Conservation (phyloP, 1,140 invertebrate genomes). For the Myzus persicae region DNA sequence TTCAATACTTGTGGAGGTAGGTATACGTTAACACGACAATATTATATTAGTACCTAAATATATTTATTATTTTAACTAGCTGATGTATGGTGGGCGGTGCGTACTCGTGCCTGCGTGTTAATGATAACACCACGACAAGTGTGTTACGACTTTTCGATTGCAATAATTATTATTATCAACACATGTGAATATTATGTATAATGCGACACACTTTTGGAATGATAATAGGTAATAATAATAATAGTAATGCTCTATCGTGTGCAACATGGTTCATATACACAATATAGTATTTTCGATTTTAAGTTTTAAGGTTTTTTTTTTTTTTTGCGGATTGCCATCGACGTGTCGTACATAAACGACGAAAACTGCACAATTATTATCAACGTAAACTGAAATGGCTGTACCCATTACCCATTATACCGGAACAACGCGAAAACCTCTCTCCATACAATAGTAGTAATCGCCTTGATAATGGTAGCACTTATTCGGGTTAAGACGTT, state of each 20-base stretch:
- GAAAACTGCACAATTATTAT: not conserved
- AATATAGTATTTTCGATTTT: constrained; percentile 4
- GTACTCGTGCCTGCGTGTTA: not conserved
- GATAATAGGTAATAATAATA: not conserved
- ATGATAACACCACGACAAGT: not conserved
- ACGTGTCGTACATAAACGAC: not conserved
- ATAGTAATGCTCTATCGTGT: not conserved
- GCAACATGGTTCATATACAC: not conserved
- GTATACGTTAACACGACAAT: no score
- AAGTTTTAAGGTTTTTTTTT: not conserved
- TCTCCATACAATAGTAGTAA: not conserved
- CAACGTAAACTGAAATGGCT: not conserved
- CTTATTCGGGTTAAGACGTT: not conserved
- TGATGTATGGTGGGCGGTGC: no score
- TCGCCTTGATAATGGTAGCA: not conserved
- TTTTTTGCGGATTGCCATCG: not conserved
- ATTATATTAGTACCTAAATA: no score
- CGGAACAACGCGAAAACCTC: not conserved
- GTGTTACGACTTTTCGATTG: not conserved
- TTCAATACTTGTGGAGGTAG: no score
- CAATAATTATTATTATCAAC: not conserved
- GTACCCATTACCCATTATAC: not conserved
- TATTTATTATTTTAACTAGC: no score
- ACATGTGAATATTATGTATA: not conserved
- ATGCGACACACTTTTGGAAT: not conserved